Percentiles rank a stretch among this genome's conserved stretches.
Conservation (phyloP, 2,888 invertebrate species). For the Herminia tarsipennalis region DNA sequence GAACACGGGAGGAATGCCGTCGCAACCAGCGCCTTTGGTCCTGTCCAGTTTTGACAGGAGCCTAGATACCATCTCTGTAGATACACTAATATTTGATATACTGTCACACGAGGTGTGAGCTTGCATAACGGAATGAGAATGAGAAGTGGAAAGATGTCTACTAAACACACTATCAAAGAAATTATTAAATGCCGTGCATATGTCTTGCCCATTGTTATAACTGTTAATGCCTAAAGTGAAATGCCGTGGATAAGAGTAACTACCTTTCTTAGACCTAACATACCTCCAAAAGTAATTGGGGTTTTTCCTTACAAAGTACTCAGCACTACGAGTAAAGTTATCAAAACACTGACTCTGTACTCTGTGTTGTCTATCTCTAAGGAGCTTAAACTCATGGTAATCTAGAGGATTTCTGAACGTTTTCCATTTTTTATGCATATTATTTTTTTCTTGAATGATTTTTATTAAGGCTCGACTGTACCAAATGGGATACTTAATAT, state of each 20-base stretch:
- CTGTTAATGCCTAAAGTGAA: neutral
- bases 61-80: no score
- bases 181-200: neutral
- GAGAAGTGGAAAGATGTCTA: no score
- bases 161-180: slow-evolving; percentile 1
- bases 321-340: neutral
- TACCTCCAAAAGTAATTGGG: neutral
- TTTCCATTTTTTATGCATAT: slow-evolving; percentile 9
- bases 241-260: neutral
- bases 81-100: no score
- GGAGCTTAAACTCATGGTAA: slow-evolving; percentile 10
- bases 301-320: neutral
- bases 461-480: no score
- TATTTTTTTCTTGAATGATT: no score
- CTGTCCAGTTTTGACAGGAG: no score
- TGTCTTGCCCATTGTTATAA: neutral
- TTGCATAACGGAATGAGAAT: no score
- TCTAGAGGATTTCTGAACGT: slow-evolving; percentile 10
- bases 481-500: no score
- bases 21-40: no score
- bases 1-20: no score
- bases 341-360: neutral
- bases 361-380: neutral
- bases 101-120: no score
- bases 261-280: neutral